These are phyloP conservation scores for Oreochromis niloticus DNA, from an alignment of 2,113 vertebrate species.

Conservation along the genomic window DNA sequence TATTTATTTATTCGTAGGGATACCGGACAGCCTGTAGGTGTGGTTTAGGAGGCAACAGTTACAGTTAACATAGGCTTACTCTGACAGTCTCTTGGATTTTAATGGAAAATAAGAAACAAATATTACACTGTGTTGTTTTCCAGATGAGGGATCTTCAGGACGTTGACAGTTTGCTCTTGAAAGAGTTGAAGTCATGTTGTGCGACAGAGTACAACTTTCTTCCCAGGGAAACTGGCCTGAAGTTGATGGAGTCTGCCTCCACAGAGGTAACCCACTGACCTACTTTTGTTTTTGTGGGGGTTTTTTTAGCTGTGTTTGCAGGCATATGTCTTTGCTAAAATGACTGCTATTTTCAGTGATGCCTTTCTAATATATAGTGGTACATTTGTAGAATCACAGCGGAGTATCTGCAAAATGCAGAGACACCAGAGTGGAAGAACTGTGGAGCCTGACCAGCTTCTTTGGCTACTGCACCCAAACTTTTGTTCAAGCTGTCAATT, in stretches of 20 bases:
- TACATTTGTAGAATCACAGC: slow-evolving; percentile 73
- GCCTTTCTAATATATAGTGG: neutral
- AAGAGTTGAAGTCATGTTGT: slow-evolving; percentile 83
- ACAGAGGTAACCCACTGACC: slow-evolving; percentile 74
- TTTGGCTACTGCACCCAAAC: slow-evolving; percentile 93
- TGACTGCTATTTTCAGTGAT: neutral
- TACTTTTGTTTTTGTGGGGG: neutral
- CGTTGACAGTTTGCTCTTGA: slow-evolving; percentile 73
- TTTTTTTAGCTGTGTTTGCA: neutral
- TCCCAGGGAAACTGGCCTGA: slow-evolving; percentile 85
- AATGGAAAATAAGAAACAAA: neutral
- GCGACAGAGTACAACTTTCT: slow-evolving; percentile 83
- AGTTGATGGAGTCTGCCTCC: slow-evolving; percentile 79
- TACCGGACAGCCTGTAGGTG: slow-evolving; percentile 35
- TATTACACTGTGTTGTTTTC: slow-evolving; percentile 9
- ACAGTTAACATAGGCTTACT: neutral
- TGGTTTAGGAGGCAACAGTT: neutral
- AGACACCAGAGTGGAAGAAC: slow-evolving; percentile 87
- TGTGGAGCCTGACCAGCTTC: slow-evolving; percentile 92
- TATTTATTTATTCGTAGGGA: neutral
- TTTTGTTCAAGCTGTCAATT: slow-evolving; percentile 91
- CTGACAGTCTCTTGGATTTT: neutral
- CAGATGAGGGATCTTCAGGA: slow-evolving; percentile 59
- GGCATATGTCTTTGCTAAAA: neutral
- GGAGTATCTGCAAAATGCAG: slow-evolving; percentile 85